Percentiles rank a stretch among this genome's conserved stretches.
phyloP scores from a whole-genome alignment of 2,888 invertebrate species.

The Morinoia aosen region DNA sequence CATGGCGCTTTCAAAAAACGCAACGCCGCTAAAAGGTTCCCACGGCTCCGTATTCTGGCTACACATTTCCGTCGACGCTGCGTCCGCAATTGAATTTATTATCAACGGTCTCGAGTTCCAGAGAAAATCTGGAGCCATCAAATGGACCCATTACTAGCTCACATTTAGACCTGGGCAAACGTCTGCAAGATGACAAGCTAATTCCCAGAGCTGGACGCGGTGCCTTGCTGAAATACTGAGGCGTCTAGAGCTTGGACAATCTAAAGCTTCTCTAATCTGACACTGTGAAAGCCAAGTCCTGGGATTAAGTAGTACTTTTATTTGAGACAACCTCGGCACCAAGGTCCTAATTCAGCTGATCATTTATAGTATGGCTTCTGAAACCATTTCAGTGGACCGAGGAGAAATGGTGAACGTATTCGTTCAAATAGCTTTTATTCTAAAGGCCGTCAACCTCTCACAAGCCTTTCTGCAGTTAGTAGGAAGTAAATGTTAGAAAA shows the following conservation, averaged over 20 bases:
- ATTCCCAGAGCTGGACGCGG: not conserved
- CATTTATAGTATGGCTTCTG: not conserved
- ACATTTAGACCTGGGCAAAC: conserved; percentile 9
- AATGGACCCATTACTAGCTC: conserved; percentile 37
- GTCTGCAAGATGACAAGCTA: not conserved
- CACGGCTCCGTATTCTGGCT: not conserved
- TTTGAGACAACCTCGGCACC: not conserved
- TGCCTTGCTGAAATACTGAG: conserved; percentile 1
- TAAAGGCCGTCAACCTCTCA: no score
- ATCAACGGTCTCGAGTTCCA: not conserved
- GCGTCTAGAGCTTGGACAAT: not conserved
- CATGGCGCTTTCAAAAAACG: not conserved
- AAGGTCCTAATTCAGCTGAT: not conserved
- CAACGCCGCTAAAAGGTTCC: not conserved
- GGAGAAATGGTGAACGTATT: not conserved
- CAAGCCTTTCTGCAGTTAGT: no score
- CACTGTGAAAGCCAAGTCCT: not conserved
- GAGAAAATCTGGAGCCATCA: conserved; percentile 7
- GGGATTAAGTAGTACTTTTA: not conserved
- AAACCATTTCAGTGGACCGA: not conserved
- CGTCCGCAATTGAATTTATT: not conserved
- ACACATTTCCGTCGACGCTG: not conserved
- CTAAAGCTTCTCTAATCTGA: conserved; percentile 22
- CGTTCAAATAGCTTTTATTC: no score
- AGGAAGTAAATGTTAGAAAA: no score